A percentile compares a stretch with the other conserved stretches of the same genome.
phyloP scores from a whole-genome alignment of 2,888 invertebrate species.

The Platypus cylindrus region DNA sequence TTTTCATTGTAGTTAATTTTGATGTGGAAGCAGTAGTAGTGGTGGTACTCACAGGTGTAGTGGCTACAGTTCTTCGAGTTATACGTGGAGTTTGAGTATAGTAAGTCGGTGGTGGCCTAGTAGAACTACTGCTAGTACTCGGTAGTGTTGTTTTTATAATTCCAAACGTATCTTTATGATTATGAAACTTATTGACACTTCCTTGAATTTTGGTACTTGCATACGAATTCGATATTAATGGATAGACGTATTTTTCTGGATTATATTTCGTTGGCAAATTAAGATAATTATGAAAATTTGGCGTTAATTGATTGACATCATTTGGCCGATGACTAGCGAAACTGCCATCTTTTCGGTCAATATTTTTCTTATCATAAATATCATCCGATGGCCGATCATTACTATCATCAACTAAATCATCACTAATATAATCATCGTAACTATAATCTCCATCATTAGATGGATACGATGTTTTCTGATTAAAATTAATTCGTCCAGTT shows the following conservation, averaged over 20 bases:
- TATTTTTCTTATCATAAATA: conserved; percentile 32
- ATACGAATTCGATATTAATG: conserved; percentile 57
- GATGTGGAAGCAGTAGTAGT: conserved; percentile 21
- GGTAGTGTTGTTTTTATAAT: conserved; percentile 21
- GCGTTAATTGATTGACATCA: conserved; percentile 47
- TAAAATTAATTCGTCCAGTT: conserved; percentile 52
- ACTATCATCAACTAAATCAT: conserved; percentile 16
- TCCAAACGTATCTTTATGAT: conserved; percentile 32
- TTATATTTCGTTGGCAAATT: conserved; percentile 56
- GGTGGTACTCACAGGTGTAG: conserved; percentile 21
- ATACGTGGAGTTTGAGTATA: conserved; percentile 21
- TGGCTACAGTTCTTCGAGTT: conserved; percentile 19
- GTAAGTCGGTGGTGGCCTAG: conserved; percentile 31
- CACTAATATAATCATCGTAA: conserved; percentile 29
- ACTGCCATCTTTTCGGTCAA: conserved; percentile 35
- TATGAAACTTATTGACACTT: conserved; percentile 42
- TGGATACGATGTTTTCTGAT: conserved; percentile 37
- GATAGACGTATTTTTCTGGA: conserved; percentile 54
- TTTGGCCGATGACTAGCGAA: conserved; percentile 38
- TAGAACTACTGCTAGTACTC: no score
- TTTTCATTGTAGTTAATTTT: conserved; percentile 19
- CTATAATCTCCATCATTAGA: conserved; percentile 25
- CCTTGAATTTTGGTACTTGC: conserved; percentile 61
- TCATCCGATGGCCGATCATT: conserved; percentile 15
- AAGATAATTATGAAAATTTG: conserved; percentile 54